Conservation (phyloP, 1,140 invertebrate genomes). For the Ectropis grisescens region DNA sequence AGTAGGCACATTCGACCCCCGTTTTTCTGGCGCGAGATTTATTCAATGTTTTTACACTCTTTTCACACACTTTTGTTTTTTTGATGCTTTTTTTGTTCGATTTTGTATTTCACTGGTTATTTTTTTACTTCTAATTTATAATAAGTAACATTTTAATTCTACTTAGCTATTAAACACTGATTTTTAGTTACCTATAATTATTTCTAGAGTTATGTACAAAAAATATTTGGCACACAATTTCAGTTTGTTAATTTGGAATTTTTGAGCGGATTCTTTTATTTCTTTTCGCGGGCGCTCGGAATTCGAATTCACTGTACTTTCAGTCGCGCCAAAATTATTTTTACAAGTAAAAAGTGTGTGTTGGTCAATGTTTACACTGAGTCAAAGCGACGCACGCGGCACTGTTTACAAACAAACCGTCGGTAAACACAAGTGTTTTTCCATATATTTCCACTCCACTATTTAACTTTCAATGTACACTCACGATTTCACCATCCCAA, state of each 20-base stretch:
- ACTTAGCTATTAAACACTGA: slow-evolving; percentile 7
- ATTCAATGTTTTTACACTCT: slow-evolving; percentile 20
- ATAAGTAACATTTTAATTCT: slow-evolving; percentile 8
- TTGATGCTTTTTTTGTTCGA: slow-evolving; percentile 9
- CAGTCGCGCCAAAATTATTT: slow-evolving; percentile 1
- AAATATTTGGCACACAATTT: neutral
- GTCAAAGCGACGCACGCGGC: slow-evolving; percentile 28
- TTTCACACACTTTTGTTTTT: slow-evolving; percentile 22
- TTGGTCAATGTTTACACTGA: slow-evolving; percentile 29
- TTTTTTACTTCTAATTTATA: slow-evolving; percentile 2
- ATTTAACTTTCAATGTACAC: slow-evolving; percentile 10
- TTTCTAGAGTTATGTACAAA: neutral
- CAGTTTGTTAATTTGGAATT: neutral
- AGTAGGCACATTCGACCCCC: slow-evolving; percentile 12
- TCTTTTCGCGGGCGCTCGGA: too few relatives aligned
- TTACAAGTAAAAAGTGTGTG: slow-evolving; percentile 10
- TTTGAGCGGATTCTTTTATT: too few relatives aligned
- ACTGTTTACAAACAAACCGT: slow-evolving; percentile 62
- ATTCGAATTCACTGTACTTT: too few relatives aligned
- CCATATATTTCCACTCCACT: slow-evolving; percentile 22
- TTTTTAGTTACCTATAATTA: slow-evolving; percentile 1
- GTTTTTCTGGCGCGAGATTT: slow-evolving; percentile 19
- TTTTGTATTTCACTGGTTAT: slow-evolving; percentile 6
- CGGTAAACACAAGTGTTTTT: slow-evolving; percentile 18
- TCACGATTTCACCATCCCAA: neutral